phyloP scores from a whole-genome alignment of 2,113 vertebrate species.

The Varanus komodoensis region DNA sequence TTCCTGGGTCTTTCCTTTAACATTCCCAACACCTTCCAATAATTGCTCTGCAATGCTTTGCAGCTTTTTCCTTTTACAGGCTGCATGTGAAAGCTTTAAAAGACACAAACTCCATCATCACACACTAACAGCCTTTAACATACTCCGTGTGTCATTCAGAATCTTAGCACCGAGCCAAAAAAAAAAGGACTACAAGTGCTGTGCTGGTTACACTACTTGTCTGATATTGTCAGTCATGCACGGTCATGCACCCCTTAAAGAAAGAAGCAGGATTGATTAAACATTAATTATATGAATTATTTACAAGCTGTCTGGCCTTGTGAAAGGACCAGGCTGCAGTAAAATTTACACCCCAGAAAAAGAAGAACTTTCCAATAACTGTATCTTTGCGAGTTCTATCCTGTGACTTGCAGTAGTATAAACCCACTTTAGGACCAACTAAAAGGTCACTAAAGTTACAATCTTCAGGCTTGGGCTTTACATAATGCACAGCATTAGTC shows the following conservation, averaged over 20 bases:
- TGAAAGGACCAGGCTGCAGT: too few relatives aligned
- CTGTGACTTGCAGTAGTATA: background rate
- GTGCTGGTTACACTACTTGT: background rate
- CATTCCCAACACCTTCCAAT: conserved; percentile 15
- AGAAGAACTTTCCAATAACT: background rate
- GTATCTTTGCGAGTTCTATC: background rate
- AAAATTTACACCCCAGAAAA: background rate
- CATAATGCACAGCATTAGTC: background rate
- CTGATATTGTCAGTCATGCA: background rate
- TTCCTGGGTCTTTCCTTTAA: background rate
- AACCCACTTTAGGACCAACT: background rate
- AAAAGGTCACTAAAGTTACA: background rate
- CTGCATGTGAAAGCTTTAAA: conserved; percentile 21
- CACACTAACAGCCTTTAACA: conserved; percentile 10
- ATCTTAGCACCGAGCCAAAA: background rate
- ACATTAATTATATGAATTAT: background rate
- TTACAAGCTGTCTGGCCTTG: background rate
- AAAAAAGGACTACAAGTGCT: background rate
- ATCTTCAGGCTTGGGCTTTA: background rate
- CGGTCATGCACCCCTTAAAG: background rate
- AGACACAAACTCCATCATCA: conserved; percentile 16
- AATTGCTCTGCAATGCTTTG: background rate
- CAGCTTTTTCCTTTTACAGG: background rate
- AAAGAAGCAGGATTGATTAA: background rate
- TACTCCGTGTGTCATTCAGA: background rate